Evolutionary conservation across 2,888 invertebrate species (phyloP), one percentile per base, ranked within the genome.

Genomic region (Polydrusus cervinus): DNA sequence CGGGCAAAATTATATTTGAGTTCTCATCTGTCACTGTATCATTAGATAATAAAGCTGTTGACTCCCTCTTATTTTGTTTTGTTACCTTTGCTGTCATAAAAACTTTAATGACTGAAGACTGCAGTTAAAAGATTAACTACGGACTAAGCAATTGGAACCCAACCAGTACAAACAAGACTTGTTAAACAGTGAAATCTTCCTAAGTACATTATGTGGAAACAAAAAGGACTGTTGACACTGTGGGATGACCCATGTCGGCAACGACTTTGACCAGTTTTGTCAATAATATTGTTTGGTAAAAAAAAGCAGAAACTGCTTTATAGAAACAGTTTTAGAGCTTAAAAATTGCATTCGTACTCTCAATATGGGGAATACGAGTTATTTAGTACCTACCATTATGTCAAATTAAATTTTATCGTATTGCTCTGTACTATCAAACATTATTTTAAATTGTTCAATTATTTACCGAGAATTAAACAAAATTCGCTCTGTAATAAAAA

Each of bases 181-280:
- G 47, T 60, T 16, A 60, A 45, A 45, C 47, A 30, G n/a, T 45
- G 9, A 45, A 25, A n/a, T 45, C 64, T n/a, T 34, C 2, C 14
- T 16, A 47, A 64, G 47, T n/a, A 40, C 40, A n/a, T 20, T 47
- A 14, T 30, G 64, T 49, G n/a, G 34, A 64, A 64, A 64, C 64
- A 47, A 64, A 64, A 49, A 16, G 30, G 49, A 16, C n/a, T 64
- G 64, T 64, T 64, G n/a, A 30, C 64, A 64, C 47, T 64, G n/a
- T 9, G 25, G 34, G 64, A 49, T 30, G 49, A 64, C 30, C 64
- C 64, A 47, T 30, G 49, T 47, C 64, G 49, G 64, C 64, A 18
- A 16, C 25, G 62, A 47, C 64, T 64, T 64, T 64, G 64, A 47
- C 47, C 49, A 34, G 25, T 64, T 43, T 20, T 60, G 57, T 60